Base-by-base conservation (phyloP, 1,140 invertebrate species). In the Vanessa atalanta region DNA sequence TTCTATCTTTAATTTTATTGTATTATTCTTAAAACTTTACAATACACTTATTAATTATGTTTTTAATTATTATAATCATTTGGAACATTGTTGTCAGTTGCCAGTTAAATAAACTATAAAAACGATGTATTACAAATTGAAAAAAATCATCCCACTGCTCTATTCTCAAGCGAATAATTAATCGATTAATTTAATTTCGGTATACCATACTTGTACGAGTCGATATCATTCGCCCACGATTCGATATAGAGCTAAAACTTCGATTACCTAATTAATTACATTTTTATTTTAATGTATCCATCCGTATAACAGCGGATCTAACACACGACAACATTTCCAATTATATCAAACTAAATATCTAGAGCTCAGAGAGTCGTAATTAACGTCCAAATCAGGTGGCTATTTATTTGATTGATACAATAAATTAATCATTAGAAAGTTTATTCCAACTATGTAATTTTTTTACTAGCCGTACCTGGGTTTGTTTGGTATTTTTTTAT, bases 231-330 rank as follows among this genome's bases (percentile, higher is more conserved):
- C 80, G 77, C 80, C 82, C 78, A 82, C 82, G 74, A 72, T 76
- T 71, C 55, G 43, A 75, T 75, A 66, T 79, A 73, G 63, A 78
- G 64, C 70, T 76, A 80, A 81, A 80, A 77, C 74, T 75, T 78
- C 80, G 77, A 83, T 82, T 83, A 77, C 67, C 75, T 79, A 83
- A 82, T 83, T 83, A 83, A 82, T 81, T 80, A 78, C 70, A 69
- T 75, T 80, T 77, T 83, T 83, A 79, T 80, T 79, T 80, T 79
- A 77, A 79, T 77, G 66, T 74, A 75, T 66, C 60, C 53, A 60
- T 61, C 50, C 55, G 43, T 72, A 66, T 72, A 78, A 78, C 72
- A 51, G 68, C 65, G 64, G 63, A 72, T 53, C 73, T 70, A 68
- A 70, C 69, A 67, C 67, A 67, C 73, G 16, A 20, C 23, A 16